Conservation (phyloP, 2,888 invertebrate genomes). For the Rambutsinella grinnellia region DNA sequence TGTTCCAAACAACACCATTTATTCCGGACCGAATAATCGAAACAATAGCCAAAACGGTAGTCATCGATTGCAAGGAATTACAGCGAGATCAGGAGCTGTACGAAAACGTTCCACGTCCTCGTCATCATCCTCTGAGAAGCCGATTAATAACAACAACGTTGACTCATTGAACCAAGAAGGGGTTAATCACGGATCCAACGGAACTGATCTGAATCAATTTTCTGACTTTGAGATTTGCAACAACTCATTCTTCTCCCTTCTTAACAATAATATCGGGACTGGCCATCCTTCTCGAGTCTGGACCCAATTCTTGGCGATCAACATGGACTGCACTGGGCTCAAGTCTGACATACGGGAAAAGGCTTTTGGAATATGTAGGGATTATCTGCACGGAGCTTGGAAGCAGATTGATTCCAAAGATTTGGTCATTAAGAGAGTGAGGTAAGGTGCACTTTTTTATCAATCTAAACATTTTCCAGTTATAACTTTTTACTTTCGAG, state of each 20-base stretch:
- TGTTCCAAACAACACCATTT: conserved; percentile 26
- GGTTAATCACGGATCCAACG: not conserved
- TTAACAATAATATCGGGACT: conserved; percentile 22
- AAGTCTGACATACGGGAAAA: conserved; percentile 82
- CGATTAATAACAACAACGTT: conserved; percentile 1
- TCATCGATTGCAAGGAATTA: not conserved
- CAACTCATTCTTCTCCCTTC: conserved; percentile 16
- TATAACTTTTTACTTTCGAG: too few relatives aligned
- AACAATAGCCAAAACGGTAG: not conserved
- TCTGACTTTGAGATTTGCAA: conserved; percentile 5
- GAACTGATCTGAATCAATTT: not conserved
- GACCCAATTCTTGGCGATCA: conserved; percentile 44
- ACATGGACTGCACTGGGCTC: conserved; percentile 56
- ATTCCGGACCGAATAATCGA: conserved; percentile 1
- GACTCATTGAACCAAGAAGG: not conserved
- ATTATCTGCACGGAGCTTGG: conserved; percentile 92
- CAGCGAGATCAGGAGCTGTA: conserved; percentile 28
- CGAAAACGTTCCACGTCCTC: conserved; percentile 24
- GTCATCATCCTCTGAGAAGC: conserved; percentile 5
- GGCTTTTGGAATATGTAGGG: conserved; percentile 87
- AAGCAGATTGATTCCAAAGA: conserved; percentile 83
- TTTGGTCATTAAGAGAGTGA: conserved; percentile 85
- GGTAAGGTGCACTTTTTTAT: conserved; percentile 73
- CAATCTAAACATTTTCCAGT: too few relatives aligned
- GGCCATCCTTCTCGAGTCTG: conserved; percentile 40